Evolutionary conservation across 2,797 vertebrate species (phyloP).

Genomic region (Masticophis lateralis): DNA sequence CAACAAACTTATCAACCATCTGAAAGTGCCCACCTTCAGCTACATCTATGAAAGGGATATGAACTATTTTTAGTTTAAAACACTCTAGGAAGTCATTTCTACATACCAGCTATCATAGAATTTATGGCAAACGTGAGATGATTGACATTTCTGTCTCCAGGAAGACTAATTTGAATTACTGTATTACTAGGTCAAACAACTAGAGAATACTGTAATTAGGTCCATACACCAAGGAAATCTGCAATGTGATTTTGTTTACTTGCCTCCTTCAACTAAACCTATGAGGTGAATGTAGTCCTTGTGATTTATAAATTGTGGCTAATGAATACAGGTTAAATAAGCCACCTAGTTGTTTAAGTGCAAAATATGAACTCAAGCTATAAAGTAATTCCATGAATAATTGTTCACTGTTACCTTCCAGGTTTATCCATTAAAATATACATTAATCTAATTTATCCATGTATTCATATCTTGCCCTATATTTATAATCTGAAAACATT

Average conservation of each 20-base stretch:
- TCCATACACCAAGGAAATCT: neutral
- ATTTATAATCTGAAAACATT: neutral
- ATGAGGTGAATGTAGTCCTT: neutral
- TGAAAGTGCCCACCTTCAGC: neutral
- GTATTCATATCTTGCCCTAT: neutral
- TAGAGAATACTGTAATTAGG: neutral
- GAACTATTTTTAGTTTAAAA: neutral
- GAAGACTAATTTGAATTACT: neutral
- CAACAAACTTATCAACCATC: neutral
- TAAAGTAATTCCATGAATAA: neutral
- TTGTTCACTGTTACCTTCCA: neutral
- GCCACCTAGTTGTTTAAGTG: neutral
- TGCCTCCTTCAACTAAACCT: neutral
- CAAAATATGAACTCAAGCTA: neutral
- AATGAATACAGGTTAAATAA: neutral
- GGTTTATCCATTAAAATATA: neutral
- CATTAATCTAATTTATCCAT: neutral
- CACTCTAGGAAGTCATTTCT: neutral
- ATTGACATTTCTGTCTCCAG: neutral
- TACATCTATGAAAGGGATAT: neutral
- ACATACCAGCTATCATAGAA: neutral
- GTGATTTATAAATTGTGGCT: neutral
- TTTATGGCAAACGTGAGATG: neutral
- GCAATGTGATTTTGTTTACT: neutral
- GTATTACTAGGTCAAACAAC: neutral